These are phyloP conservation scores for Dicycla oo DNA, from an alignment of 2,888 invertebrate genomes.

Conservation along the genomic window DNA sequence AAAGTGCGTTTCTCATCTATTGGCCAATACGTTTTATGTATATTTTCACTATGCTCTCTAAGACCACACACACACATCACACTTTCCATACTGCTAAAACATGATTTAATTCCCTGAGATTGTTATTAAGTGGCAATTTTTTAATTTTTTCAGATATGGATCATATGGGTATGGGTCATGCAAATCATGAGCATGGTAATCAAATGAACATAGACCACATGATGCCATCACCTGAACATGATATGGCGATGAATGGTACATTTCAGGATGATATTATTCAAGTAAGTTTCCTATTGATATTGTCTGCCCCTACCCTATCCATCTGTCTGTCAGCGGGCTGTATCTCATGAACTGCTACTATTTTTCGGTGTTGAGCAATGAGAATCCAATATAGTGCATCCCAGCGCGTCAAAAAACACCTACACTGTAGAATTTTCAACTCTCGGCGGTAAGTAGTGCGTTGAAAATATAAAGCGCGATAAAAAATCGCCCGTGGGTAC, in stretches of 20 bases:
- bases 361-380: neutral
- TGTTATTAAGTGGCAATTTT: neutral
- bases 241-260: constrained; percentile 67
- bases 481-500: neutral
- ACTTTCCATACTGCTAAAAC: neutral
- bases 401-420: neutral
- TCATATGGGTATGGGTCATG: constrained; percentile 71
- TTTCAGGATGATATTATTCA: constrained; percentile 62
- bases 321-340: no score
- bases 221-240: constrained; percentile 64
- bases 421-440: neutral
- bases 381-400: neutral
- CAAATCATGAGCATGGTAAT: constrained; percentile 68
- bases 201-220: constrained; percentile 67
- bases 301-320: neutral
- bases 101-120: neutral
- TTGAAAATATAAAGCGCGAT: neutral
- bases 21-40: neutral
- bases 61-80: neutral
- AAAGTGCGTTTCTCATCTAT: neutral
- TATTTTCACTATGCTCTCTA: neutral
- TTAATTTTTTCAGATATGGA: constrained; percentile 62
- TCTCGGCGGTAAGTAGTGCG: neutral
- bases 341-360: neutral
- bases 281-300: constrained; percentile 34